Evolutionary conservation across 2,888 invertebrate species (phyloP).

Genomic region (Cephus sareptanus): DNA sequence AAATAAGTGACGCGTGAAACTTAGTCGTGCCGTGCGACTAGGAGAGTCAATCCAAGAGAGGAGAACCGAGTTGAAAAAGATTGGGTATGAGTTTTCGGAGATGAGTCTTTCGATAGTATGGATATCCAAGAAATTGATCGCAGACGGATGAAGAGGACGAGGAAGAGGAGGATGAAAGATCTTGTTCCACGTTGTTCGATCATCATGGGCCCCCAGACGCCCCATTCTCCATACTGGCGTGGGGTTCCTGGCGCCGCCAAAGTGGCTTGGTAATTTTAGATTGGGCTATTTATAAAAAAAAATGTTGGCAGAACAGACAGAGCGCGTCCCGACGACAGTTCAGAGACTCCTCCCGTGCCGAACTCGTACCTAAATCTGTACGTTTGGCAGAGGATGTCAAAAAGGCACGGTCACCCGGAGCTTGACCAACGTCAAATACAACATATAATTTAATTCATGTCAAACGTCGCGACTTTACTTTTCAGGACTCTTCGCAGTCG

Average conservation of each 20-base stretch:
- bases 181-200: neutral
- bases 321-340: neutral
- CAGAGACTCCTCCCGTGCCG: neutral
- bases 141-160: neutral
- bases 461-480: neutral
- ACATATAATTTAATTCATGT: neutral
- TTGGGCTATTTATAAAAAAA: constrained; percentile 46
- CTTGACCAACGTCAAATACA: neutral
- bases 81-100: neutral
- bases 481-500: neutral
- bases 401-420: neutral
- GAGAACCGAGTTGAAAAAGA: neutral
- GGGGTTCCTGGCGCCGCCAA: constrained; percentile 35
- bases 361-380: neutral
- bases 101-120: neutral
- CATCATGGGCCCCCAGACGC: neutral
- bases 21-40: neutral
- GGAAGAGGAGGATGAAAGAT: neutral
- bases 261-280: constrained; percentile 47
- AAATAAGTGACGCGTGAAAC: neutral
- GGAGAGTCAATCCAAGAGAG: neutral
- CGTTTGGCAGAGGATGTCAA: neutral
- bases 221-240: neutral
- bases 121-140: neutral
- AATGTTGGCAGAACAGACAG: constrained; percentile 28